phyloP scores from a whole-genome alignment of 2,797 vertebrate species.

The Denticeps clupeoides region DNA sequence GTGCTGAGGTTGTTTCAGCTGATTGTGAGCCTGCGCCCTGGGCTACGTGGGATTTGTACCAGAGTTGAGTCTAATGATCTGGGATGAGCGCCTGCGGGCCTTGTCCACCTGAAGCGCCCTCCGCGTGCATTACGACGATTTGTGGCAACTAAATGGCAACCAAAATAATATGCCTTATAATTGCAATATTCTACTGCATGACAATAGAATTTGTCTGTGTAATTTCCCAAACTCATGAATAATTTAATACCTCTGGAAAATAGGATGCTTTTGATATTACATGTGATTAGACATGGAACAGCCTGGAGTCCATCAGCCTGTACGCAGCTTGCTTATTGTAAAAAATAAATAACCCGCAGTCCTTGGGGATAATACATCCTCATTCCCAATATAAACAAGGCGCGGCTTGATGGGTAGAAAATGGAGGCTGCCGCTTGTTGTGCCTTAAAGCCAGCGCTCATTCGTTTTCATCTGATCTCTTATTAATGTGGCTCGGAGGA shows the following conservation, averaged over 20 bases:
- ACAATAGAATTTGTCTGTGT: no score
- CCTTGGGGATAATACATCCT: constrained; percentile 24
- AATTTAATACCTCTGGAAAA: no score
- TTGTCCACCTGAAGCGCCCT: neutral
- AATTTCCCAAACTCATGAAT: no score
- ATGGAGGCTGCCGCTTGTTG: constrained; percentile 3
- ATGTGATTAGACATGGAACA: no score
- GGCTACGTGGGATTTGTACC: neutral
- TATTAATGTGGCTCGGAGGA: constrained; percentile 20
- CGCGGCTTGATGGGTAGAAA: constrained; percentile 14
- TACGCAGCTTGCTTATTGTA: constrained; percentile 15
- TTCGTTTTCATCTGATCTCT: constrained; percentile 27
- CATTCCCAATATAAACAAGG: constrained; percentile 28
- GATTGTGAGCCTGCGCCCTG: neutral
- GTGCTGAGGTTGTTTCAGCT: neutral
- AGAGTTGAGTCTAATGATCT: neutral
- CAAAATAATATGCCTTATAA: no score
- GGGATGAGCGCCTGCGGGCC: neutral
- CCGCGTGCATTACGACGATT: neutral
- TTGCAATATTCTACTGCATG: no score
- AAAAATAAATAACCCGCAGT: constrained; percentile 29
- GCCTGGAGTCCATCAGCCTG: no score
- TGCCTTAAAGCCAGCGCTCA: constrained; percentile 29
- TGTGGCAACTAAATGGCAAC: no score
- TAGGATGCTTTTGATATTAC: no score